These are phyloP conservation scores for Phengaris alcon DNA, from an alignment of 2,888 invertebrate genomes.

Conservation along the genomic window DNA sequence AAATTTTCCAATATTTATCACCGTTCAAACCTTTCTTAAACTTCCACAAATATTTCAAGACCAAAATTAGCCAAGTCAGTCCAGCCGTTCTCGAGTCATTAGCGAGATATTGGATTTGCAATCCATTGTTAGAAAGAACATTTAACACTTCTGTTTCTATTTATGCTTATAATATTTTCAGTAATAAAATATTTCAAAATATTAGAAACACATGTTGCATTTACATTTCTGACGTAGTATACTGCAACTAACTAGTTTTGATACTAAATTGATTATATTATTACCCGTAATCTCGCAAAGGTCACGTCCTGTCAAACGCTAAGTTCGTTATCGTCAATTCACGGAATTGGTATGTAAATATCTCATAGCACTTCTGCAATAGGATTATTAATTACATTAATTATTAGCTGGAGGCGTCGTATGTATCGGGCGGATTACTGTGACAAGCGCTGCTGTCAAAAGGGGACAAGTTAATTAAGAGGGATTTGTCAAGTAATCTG, in stretches of 20 bases:
- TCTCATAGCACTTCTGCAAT: neutral
- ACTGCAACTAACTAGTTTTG: neutral
- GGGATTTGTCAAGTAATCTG: constrained; percentile 52
- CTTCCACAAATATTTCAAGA: too few species aligned
- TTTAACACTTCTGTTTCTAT: too few species aligned
- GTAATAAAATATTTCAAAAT: too few species aligned
- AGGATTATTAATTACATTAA: constrained; percentile 32
- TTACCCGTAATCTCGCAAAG: constrained; percentile 4
- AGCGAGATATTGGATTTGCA: too few species aligned
- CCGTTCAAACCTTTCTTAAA: too few species aligned
- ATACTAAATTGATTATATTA: constrained; percentile 18
- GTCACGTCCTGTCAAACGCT: constrained; percentile 3
- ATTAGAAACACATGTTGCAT: neutral
- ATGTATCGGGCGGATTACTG: constrained; percentile 35
- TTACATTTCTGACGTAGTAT: neutral
- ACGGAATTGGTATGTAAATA: constrained; percentile 9
- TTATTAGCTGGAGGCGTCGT: constrained; percentile 30
- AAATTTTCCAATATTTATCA: too few species aligned
- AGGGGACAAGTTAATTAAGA: constrained; percentile 61
- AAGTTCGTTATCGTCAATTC: constrained; percentile 10
- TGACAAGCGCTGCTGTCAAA: constrained; percentile 44
- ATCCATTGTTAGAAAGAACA: too few species aligned
- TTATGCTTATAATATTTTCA: too few species aligned
- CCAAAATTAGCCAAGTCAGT: too few species aligned
- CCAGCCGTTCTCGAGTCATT: too few species aligned